phyloP scores from a whole-genome alignment of 1,140 invertebrate species.

The Mamestra configurata region DNA sequence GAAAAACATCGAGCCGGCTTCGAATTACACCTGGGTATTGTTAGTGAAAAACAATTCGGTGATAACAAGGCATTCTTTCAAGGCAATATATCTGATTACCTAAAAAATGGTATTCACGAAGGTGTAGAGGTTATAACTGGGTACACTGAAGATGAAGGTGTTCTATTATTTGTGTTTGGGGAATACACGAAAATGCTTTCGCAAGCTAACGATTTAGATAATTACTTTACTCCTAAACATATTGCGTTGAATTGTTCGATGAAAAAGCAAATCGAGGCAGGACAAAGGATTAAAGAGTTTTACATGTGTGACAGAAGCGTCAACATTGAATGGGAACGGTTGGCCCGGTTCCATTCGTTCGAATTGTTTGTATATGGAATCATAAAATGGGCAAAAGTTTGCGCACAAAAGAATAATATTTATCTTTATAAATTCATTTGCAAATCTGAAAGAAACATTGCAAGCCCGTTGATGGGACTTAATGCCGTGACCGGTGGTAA shows the following conservation, averaged over 20 bases:
- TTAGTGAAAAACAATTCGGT: conserved; percentile 79
- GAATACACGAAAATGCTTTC: background rate
- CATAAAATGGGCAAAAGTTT: conserved; percentile 26
- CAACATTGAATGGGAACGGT: conserved; percentile 41
- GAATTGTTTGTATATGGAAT: conserved; percentile 46
- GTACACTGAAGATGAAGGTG: conserved; percentile 48
- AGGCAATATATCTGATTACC: conserved; percentile 68
- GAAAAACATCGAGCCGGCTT: conserved; percentile 65
- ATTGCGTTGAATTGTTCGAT: conserved; percentile 55
- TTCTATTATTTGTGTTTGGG: conserved; percentile 6
- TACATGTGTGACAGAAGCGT: conserved; percentile 81
- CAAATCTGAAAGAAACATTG: conserved; percentile 81
- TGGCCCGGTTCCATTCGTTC: background rate
- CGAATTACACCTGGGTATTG: conserved; percentile 78
- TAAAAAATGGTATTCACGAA: conserved; percentile 66
- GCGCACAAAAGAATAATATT: conserved; percentile 61
- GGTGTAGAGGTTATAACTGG: conserved; percentile 82
- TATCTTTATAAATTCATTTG: conserved; percentile 79
- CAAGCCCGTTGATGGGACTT: conserved; percentile 43
- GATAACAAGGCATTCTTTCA: conserved; percentile 73
- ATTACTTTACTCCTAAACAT: conserved; percentile 68
- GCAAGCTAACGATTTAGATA: conserved; percentile 62
- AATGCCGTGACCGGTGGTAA: conserved; percentile 39
- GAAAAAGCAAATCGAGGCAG: conserved; percentile 63
- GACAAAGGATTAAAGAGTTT: conserved; percentile 76